A percentile compares a stretch with the other conserved stretches of the same genome.
phyloP scores from a whole-genome alignment of 2,113 vertebrate genomes.

The Sphyrna mokarran region DNA sequence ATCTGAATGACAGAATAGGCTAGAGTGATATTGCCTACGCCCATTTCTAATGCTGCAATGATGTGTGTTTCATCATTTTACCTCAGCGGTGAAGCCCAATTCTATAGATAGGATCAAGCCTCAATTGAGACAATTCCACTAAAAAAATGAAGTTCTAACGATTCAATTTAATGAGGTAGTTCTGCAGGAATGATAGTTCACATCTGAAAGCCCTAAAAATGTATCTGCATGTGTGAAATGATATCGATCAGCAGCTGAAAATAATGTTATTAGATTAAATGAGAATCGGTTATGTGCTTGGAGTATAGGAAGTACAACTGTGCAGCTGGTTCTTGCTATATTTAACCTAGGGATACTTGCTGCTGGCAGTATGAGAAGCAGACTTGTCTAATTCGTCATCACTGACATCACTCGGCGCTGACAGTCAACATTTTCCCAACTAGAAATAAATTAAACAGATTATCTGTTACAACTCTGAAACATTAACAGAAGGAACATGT shows the following conservation, averaged over 20 bases:
- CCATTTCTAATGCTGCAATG: background rate
- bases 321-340: constrained; percentile 7
- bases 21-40: background rate
- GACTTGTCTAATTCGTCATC: background rate
- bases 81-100: background rate
- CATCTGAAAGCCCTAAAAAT: background rate
- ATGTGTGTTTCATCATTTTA: background rate
- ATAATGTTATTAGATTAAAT: constrained; percentile 4
- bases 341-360: background rate
- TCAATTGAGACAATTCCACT: background rate
- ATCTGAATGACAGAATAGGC: background rate
- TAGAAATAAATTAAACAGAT: background rate
- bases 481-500: background rate
- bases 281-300: background rate
- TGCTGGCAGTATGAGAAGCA: background rate
- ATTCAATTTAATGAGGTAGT: background rate
- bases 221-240: background rate
- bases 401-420: background rate
- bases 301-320: background rate
- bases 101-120: background rate
- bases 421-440: background rate
- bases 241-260: background rate
- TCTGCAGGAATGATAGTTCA: background rate
- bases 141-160: background rate
- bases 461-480: background rate